Conservation (phyloP, 2,113 vertebrate genomes). For the Oreocharis arfaki region DNA sequence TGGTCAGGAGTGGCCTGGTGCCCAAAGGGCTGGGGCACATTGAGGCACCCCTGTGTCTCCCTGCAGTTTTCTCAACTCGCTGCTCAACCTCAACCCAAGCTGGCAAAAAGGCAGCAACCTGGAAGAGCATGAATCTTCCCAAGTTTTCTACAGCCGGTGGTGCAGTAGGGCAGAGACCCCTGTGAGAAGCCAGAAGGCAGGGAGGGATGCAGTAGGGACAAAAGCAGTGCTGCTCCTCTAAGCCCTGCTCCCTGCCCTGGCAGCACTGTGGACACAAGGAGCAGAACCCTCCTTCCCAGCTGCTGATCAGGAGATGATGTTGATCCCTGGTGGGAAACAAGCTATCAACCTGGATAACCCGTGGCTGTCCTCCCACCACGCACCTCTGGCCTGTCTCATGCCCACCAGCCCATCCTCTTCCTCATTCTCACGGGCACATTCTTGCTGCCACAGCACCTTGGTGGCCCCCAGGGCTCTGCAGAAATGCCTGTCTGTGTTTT, state of each 20-base stretch:
- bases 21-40: neutral
- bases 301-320: neutral
- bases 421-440: accelerated
- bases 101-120: neutral
- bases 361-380: neutral
- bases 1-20: neutral
- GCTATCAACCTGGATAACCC: neutral
- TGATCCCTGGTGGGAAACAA: neutral
- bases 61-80: accelerated
- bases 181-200: neutral
- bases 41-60: neutral
- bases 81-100: neutral
- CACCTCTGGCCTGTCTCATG: neutral
- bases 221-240: neutral
- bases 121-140: neutral
- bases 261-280: neutral
- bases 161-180: neutral
- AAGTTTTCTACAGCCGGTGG: neutral
- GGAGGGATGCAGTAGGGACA: neutral
- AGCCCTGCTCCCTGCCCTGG: neutral
- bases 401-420: neutral
- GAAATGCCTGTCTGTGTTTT: neutral
- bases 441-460: neutral
- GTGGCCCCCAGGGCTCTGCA: neutral
- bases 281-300: neutral